phyloP scores from a whole-genome alignment of 2,113 vertebrate genomes.

The Prietella phreatophila region DNA sequence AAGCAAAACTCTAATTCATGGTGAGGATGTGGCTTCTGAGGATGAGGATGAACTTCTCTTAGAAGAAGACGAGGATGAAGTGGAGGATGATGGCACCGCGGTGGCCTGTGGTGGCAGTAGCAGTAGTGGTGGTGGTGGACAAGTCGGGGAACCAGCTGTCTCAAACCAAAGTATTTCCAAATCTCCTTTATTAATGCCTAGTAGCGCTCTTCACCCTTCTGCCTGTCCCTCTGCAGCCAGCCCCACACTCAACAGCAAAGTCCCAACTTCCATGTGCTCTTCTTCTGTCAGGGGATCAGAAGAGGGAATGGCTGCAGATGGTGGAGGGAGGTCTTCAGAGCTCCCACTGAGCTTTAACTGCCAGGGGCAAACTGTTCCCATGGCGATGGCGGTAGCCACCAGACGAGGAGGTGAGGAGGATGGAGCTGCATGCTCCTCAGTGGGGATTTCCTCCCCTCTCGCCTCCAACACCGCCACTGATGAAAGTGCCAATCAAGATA shows the following conservation, averaged over 20 bases:
- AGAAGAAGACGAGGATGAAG: slow-evolving; percentile 83
- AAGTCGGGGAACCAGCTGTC: slow-evolving; percentile 93
- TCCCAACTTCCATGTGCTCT: slow-evolving; percentile 87
- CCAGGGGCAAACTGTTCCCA: slow-evolving; percentile 78
- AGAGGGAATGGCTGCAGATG: slow-evolving; percentile 80
- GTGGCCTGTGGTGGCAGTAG: slow-evolving; percentile 79
- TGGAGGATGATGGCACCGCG: slow-evolving; percentile 78
- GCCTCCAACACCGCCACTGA: slow-evolving; percentile 77
- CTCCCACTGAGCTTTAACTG: slow-evolving; percentile 98
- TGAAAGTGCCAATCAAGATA: slow-evolving; percentile 99
- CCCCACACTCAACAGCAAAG: slow-evolving; percentile 79
- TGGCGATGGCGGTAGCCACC: slow-evolving; percentile 76
- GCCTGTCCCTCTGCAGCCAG: slow-evolving; percentile 78
- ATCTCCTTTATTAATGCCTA: slow-evolving; percentile 99
- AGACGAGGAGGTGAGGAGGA: slow-evolving; percentile 89
- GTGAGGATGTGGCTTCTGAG: slow-evolving; percentile 77
- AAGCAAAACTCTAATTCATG: slow-evolving; percentile 64
- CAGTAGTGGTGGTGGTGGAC: slow-evolving; percentile 73
- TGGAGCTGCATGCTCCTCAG: slow-evolving; percentile 67
- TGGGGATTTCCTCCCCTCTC: slow-evolving; percentile 72
- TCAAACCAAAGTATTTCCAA: slow-evolving; percentile 99
- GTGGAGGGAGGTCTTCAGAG: slow-evolving; percentile 85
- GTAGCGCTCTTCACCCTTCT: slow-evolving; percentile 93
- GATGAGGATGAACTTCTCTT: slow-evolving; percentile 88
- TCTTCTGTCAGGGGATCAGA: slow-evolving; percentile 86